phyloP scores from a whole-genome alignment of 2,113 vertebrate genomes.

The Pseudolaguvia tuberculata region DNA sequence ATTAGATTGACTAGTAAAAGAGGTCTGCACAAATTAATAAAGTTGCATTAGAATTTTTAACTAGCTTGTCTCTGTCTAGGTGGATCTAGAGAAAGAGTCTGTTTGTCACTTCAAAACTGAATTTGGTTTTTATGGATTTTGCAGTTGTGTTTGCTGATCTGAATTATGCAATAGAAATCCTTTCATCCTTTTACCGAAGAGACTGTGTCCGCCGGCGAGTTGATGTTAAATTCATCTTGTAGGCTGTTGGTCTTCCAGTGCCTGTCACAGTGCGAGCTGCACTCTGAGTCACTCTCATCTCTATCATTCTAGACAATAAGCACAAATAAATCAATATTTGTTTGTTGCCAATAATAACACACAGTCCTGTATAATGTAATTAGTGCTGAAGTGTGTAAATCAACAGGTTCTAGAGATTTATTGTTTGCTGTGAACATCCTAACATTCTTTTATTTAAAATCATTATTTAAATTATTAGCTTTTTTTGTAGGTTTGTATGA shows the following conservation, averaged over 20 bases:
- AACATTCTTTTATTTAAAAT: background rate
- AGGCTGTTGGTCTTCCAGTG: constrained; percentile 76
- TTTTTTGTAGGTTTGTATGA: background rate
- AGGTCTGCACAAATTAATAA: too few relatives aligned
- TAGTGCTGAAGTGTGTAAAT: background rate
- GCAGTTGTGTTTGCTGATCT: background rate
- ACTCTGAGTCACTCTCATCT: constrained; percentile 79
- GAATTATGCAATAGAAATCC: background rate
- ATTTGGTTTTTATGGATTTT: background rate
- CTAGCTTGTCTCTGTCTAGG: too few relatives aligned
- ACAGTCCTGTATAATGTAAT: background rate
- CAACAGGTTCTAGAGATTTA: background rate
- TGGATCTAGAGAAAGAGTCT: too few relatives aligned
- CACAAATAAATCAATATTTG: constrained; percentile 41
- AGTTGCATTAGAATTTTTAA: too few relatives aligned
- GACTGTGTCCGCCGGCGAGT: constrained; percentile 81
- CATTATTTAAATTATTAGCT: background rate
- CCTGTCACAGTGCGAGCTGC: constrained; percentile 72
- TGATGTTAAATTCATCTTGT: constrained; percentile 81
- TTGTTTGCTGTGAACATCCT: background rate
- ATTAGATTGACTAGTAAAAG: too few relatives aligned
- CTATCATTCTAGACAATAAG: constrained; percentile 77
- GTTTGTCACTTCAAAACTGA: too few relatives aligned
- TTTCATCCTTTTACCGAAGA: constrained; percentile 85
- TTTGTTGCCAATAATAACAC: background rate